Percentiles rank a stretch among this genome's conserved stretches.
Conservation (phyloP, 1,140 invertebrate genomes). For the Megalonaias nervosa region DNA sequence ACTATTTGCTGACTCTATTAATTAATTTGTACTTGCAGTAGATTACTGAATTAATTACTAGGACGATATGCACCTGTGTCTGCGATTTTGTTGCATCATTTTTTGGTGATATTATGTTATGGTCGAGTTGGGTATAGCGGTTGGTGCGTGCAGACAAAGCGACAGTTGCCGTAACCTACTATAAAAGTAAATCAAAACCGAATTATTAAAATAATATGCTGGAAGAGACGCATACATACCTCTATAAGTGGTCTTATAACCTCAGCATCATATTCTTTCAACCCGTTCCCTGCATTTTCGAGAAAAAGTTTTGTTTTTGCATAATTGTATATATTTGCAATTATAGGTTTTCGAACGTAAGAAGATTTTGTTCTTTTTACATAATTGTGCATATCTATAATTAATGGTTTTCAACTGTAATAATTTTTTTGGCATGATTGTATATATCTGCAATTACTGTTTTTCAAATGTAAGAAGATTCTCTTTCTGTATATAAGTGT, state of each 20-base stretch:
- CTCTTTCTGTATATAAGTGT: no score
- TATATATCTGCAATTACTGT: neutral
- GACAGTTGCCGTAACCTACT: neutral
- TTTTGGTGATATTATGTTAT: neutral
- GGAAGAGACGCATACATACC: conserved; percentile 3
- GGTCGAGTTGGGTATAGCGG: neutral
- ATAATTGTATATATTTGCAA: neutral
- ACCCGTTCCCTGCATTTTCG: conserved; percentile 18
- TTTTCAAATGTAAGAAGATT: no score
- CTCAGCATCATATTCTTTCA: conserved; percentile 31
- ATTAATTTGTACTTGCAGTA: no score
- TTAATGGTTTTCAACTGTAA: neutral
- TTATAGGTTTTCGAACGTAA: neutral
- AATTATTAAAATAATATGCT: neutral
- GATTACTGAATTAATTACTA: neutral
- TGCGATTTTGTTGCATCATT: neutral
- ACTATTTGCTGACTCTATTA: no score
- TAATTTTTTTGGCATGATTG: neutral
- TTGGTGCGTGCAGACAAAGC: neutral
- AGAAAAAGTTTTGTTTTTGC: conserved; percentile 2
- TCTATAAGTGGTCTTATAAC: conserved; percentile 30
- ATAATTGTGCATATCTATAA: neutral
- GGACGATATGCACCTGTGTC: neutral
- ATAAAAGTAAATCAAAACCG: neutral
- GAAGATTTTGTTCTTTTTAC: no score